Conservation (phyloP, 2,113 vertebrate species). For the Nyctereutes procyonoides region DNA sequence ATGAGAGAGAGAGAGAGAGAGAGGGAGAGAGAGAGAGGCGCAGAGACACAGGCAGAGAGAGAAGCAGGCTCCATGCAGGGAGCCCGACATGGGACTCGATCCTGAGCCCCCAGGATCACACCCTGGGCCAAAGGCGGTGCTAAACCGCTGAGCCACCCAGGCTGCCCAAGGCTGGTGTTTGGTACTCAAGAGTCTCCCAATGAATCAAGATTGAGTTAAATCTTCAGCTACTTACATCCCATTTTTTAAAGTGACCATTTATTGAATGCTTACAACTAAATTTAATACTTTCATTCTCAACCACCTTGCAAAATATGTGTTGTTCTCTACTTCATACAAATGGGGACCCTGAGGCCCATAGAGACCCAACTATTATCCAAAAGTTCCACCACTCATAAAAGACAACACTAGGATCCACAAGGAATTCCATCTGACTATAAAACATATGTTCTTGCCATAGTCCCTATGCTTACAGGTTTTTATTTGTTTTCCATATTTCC, state of each 20-base stretch:
- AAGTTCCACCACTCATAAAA: not conserved
- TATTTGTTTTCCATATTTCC: not conserved
- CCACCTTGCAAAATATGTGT: not conserved
- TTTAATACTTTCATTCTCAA: not conserved
- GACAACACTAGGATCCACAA: not conserved
- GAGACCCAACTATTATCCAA: not conserved
- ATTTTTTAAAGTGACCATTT: not conserved
- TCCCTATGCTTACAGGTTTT: not conserved
- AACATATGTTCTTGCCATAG: not conserved
- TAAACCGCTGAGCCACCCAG: too few species aligned
- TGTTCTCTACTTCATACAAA: not conserved
- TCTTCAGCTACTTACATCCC: not conserved
- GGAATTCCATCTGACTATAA: not conserved
- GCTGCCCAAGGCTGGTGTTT: not conserved
- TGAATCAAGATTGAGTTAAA: not conserved
- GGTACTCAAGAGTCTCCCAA: not conserved
- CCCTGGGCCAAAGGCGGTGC: too few species aligned
- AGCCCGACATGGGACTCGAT: too few species aligned
- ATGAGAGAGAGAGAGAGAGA: too few species aligned
- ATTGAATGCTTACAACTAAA: not conserved
- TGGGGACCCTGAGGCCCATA: not conserved
- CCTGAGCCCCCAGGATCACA: too few species aligned
- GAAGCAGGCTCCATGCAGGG: too few species aligned
- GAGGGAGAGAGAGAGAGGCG: too few species aligned
- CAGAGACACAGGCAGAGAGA: too few species aligned